Conservation (phyloP, 2,888 invertebrate species). For the Lathronympha strigana region DNA sequence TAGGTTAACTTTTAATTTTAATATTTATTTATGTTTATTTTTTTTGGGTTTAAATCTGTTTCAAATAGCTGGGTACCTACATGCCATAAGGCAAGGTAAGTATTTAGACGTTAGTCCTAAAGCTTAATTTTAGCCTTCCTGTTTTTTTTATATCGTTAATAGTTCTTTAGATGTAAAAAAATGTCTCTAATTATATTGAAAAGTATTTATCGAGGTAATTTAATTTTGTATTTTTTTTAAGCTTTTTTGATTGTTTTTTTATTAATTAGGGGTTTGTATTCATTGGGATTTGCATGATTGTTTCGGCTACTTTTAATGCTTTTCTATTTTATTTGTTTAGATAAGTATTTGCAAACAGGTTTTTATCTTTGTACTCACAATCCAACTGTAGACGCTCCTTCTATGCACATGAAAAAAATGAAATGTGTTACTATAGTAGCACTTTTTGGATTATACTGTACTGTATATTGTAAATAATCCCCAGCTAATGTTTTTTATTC, state of each 20-base stretch:
- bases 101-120: not conserved
- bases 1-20: conserved; percentile 30
- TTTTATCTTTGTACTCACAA: too few species aligned
- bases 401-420: too few species aligned
- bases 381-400: too few species aligned
- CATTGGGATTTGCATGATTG: too few species aligned
- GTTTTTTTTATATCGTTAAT: not conserved
- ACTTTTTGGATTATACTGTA: too few species aligned
- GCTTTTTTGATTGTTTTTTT: not conserved
- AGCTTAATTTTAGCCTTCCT: not conserved
- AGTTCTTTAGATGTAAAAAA: not conserved
- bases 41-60: conserved; percentile 29
- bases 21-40: conserved; percentile 27
- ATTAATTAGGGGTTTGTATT: not conserved
- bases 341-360: not conserved
- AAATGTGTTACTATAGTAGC: too few species aligned
- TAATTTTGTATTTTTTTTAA: not conserved
- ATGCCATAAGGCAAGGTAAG: conserved; percentile 33
- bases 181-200: too few species aligned
- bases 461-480: too few species aligned
- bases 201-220: too few species aligned
- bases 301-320: not conserved
- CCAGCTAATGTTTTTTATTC: too few species aligned
- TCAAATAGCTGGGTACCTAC: conserved; percentile 35
- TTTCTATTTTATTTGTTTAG: not conserved